Percentiles rank a stretch among this genome's conserved stretches.
Evolutionary conservation across 1,140 invertebrate species (phyloP).

Genomic region (Magallana ariakensis): DNA sequence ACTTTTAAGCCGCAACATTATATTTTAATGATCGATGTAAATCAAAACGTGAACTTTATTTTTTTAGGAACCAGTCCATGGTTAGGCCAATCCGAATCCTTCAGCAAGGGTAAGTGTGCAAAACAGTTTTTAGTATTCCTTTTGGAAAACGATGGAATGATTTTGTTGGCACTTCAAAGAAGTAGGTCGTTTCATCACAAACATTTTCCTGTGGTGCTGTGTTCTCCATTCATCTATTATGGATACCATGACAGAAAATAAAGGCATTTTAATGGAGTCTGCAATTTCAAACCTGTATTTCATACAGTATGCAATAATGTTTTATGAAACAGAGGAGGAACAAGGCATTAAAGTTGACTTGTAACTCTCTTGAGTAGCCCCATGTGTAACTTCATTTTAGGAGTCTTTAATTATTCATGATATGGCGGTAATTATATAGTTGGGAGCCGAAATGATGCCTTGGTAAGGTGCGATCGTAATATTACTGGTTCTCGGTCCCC

Average conservation of each 20-base stretch:
- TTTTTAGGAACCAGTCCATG: constrained; percentile 29
- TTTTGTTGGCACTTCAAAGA: not conserved
- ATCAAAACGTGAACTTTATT: not conserved
- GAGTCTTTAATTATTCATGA: constrained; percentile 57
- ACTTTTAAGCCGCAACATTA: too few species aligned
- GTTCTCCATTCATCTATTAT: constrained; percentile 23
- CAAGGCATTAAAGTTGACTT: constrained; percentile 40
- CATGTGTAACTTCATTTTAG: constrained; percentile 60
- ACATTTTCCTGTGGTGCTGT: constrained; percentile 2
- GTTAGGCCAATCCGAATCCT: constrained; percentile 26
- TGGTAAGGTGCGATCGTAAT: constrained; percentile 12
- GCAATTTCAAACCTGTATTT: constrained; percentile 34
- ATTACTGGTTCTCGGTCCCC: not conserved
- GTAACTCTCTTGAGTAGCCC: constrained; percentile 41
- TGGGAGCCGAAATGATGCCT: not conserved
- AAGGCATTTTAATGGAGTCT: constrained; percentile 27
- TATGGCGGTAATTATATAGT: constrained; percentile 52
- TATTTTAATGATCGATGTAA: too few species aligned
- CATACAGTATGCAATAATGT: not conserved
- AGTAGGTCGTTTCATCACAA: constrained; percentile 19
- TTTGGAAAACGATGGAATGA: not conserved
- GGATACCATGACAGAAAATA: constrained; percentile 14
- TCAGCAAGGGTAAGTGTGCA: constrained; percentile 32
- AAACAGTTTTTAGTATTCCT: not conserved
- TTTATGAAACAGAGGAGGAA: constrained; percentile 25